These are phyloP conservation scores for Myotis vivesi DNA, from an alignment of 2,797 vertebrate genomes.

Conservation along the genomic window DNA sequence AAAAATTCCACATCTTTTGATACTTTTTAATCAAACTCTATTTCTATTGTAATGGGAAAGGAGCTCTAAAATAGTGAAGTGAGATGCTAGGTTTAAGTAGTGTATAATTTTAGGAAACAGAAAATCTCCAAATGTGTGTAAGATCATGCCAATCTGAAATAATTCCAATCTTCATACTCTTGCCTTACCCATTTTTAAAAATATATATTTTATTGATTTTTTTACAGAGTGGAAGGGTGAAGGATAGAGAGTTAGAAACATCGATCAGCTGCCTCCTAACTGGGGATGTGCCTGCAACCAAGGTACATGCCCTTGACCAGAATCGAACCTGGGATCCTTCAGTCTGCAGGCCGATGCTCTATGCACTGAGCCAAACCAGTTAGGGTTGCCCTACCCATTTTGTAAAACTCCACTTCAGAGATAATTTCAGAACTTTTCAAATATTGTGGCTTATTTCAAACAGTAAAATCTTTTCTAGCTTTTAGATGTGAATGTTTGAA, in stretches of 20 bases:
- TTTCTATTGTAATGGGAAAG: not conserved
- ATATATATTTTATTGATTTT: no score
- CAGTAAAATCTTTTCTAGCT: not conserved
- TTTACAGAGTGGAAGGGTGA: no score
- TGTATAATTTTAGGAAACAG: not conserved
- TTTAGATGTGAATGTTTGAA: not conserved
- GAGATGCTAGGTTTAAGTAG: not conserved
- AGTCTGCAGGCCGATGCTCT: no score
- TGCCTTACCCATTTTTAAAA: not conserved
- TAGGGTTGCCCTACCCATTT: not conserved
- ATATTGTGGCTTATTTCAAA: not conserved
- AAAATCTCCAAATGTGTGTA: not conserved
- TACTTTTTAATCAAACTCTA: not conserved
- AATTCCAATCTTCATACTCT: not conserved
- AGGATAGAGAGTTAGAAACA: no score
- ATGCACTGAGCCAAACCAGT: no score
- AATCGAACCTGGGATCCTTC: no score
- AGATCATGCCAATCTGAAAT: not conserved
- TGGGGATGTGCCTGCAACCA: no score
- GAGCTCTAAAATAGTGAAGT: not conserved
- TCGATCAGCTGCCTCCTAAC: no score
- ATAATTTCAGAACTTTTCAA: not conserved
- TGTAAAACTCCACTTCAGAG: not conserved
- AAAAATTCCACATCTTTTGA: not conserved
- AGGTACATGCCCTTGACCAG: no score